Conservation (phyloP, 2,797 vertebrate species). For the Pseudopleuronectes americanus region DNA sequence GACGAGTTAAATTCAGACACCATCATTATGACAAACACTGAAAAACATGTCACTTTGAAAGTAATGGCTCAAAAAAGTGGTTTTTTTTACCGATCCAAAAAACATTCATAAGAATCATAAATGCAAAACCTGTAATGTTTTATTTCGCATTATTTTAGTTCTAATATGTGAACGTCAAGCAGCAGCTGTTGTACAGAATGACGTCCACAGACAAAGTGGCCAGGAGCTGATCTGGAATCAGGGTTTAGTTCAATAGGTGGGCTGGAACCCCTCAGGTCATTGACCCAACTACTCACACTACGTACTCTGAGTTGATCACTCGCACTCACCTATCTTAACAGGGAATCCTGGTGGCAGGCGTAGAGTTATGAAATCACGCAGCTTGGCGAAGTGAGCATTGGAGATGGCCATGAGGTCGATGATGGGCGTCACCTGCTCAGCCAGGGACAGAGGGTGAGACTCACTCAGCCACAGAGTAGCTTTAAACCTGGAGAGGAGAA, state of each 20-base stretch:
- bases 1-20: constrained; percentile 11
- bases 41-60: background rate
- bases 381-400: constrained; percentile 95
- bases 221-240: no score
- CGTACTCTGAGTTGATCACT: background rate
- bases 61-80: no score
- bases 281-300: no score
- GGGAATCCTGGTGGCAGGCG: constrained; percentile 94
- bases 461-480: constrained; percentile 95
- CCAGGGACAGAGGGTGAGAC: constrained; percentile 92
- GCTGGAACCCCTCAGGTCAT: no score
- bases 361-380: constrained; percentile 95
- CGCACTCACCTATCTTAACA: constrained; percentile 91
- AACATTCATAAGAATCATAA: no score
- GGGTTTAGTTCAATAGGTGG: no score
- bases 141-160: no score
- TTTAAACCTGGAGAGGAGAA: constrained; percentile 87
- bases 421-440: constrained; percentile 95
- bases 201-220: no score
- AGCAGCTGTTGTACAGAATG: no score
- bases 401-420: constrained; percentile 99
- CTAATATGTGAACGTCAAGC: no score
- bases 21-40: background rate
- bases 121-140: no score
- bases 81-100: no score